Percentiles rank a stretch among this genome's conserved stretches.
Evolutionary conservation across 2,888 invertebrate species (phyloP).

Genomic region (Idaea straminata): DNA sequence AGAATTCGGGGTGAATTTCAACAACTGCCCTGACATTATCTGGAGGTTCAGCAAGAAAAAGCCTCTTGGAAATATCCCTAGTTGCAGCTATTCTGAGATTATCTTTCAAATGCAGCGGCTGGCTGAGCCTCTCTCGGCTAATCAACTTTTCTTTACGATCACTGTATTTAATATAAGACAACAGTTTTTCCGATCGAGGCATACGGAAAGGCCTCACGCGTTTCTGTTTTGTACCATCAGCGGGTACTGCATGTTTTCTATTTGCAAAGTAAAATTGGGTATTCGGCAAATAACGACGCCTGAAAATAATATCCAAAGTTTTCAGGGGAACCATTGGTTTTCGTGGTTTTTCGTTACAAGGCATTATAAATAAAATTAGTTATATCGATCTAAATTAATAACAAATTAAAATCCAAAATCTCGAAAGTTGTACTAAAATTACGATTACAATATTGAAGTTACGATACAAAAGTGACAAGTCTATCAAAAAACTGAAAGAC

Average conservation of each 20-base stretch:
- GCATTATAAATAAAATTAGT: constrained; percentile 34
- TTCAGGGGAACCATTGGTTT: constrained; percentile 69
- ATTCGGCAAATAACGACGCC: constrained; percentile 68
- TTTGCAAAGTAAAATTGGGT: constrained; percentile 73
- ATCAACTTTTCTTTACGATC: constrained; percentile 61
- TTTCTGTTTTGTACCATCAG: constrained; percentile 36
- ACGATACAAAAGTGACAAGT: neutral
- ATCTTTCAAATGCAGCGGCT: constrained; percentile 64
- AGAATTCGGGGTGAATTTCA: constrained; percentile 84
- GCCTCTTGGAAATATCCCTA: constrained; percentile 77
- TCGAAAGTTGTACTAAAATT: neutral
- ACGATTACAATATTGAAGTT: neutral
- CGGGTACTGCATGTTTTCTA: constrained; percentile 52
- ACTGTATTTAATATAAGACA: constrained; percentile 72
- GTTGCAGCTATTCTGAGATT: constrained; percentile 66
- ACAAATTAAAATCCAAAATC: neutral
- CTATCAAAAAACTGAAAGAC: constrained; percentile 4
- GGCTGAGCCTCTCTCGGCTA: constrained; percentile 45
- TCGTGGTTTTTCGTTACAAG: constrained; percentile 56
- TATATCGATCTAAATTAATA: neutral
- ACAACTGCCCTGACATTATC: constrained; percentile 80
- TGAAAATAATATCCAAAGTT: constrained; percentile 68
- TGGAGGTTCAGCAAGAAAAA: constrained; percentile 78
- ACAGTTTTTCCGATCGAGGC: constrained; percentile 65
- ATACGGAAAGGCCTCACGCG: constrained; percentile 53